Conservation (phyloP, 1,140 invertebrate genomes). For the Drosophila nebulosa region DNA sequence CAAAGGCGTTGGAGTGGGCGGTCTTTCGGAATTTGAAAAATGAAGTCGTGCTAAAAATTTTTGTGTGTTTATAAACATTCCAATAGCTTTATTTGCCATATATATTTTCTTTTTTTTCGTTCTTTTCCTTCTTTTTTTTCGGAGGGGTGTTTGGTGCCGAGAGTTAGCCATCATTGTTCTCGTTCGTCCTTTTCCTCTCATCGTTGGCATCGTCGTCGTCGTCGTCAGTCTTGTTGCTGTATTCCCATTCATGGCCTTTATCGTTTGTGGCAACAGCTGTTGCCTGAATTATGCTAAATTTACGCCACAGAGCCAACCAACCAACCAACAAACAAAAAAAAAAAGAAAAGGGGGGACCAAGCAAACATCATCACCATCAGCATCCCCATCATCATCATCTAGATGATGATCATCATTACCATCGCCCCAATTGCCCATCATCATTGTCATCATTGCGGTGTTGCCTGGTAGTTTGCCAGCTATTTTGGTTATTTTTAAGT, state of each 20-base stretch:
- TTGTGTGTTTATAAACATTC: slow-evolving; percentile 75
- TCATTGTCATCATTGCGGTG: slow-evolving; percentile 43
- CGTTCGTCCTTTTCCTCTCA: slow-evolving; percentile 33
- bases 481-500: slow-evolving; percentile 78
- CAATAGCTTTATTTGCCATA: slow-evolving; percentile 62
- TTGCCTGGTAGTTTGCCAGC: slow-evolving; percentile 37
- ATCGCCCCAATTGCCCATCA: slow-evolving; percentile 13
- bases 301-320: slow-evolving; percentile 56
- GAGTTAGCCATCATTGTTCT: slow-evolving; percentile 34
- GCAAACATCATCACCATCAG: slow-evolving; percentile 46
- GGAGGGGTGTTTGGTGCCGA: slow-evolving; percentile 13
- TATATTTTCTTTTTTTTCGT: slow-evolving; percentile 14
- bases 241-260: slow-evolving; percentile 76
- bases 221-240: slow-evolving; percentile 34
- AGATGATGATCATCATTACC: not conserved
- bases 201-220: not conserved
- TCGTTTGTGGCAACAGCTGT: slow-evolving; percentile 78
- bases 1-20: not conserved
- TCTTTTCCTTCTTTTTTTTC: not conserved
- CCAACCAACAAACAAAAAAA: not conserved
- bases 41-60: slow-evolving; percentile 68
- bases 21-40: slow-evolving; percentile 68
- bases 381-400: slow-evolving; percentile 3
- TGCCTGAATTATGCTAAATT: slow-evolving; percentile 78
- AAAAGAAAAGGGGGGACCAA: slow-evolving; percentile 21